A percentile compares a stretch with the other conserved stretches of the same genome.
Conservation (phyloP, 2,888 invertebrate species). For the Drosophila rubida region DNA sequence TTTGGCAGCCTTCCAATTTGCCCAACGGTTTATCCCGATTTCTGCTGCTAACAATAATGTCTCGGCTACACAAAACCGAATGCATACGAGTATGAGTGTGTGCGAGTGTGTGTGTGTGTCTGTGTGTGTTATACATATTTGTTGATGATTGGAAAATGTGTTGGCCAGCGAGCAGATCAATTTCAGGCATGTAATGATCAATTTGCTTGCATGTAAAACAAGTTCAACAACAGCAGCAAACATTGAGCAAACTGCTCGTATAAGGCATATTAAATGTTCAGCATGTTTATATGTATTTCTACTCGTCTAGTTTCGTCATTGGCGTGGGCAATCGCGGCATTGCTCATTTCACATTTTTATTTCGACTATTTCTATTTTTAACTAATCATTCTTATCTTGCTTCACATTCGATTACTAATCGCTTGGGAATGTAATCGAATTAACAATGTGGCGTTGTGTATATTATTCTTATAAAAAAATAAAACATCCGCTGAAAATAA, state of each 20-base stretch:
- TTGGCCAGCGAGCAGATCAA: conserved; percentile 21
- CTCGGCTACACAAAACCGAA: background rate
- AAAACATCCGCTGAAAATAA: background rate
- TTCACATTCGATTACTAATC: conserved; percentile 12
- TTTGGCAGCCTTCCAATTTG: conserved; percentile 55
- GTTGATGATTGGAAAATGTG: conserved; percentile 8
- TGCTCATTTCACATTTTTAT: background rate
- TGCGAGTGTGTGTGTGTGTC: background rate
- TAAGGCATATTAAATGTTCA: background rate
- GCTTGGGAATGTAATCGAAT: background rate
- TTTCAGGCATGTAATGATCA: conserved; percentile 29
- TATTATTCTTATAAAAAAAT: background rate
- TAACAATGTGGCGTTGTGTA: background rate
- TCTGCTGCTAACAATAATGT: conserved; percentile 28
- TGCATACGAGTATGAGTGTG: no score
- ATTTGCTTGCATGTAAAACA: conserved; percentile 24
- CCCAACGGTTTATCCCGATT: conserved; percentile 31
- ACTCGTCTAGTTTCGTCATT: conserved; percentile 7
- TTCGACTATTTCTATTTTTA: conserved; percentile 7
- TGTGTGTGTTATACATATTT: background rate
- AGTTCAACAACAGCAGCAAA: background rate
- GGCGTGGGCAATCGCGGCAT: conserved; percentile 12
- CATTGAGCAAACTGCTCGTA: background rate
- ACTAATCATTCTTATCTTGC: conserved; percentile 31
- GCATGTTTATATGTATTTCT: background rate